Percentiles rank a stretch among this genome's conserved stretches.
Evolutionary conservation across 2,113 vertebrate species (phyloP).

Genomic region (Calonectris borealis): DNA sequence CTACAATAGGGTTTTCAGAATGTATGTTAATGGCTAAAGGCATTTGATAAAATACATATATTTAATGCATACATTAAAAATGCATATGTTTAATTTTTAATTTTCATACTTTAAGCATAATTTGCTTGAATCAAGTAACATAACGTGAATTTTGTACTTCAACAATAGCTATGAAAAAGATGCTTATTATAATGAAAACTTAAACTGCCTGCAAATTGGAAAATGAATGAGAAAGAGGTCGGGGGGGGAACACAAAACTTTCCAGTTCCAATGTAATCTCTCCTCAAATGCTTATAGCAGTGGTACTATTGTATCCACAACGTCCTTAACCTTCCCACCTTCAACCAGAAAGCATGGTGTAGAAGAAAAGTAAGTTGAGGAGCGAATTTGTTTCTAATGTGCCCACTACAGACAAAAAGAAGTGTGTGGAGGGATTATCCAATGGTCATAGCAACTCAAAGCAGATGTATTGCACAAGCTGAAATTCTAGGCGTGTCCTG

Average conservation of each 20-base stretch:
- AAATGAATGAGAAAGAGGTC: background rate
- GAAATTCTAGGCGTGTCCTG: background rate
- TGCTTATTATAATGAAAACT: background rate
- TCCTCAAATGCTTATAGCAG: background rate
- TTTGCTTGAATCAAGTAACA: background rate
- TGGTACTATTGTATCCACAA: background rate
- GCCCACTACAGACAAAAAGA: background rate
- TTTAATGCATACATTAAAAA: background rate
- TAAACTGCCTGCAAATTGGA: background rate
- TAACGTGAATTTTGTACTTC: background rate
- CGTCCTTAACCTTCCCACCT: background rate
- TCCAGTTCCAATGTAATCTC: background rate
- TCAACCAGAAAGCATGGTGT: background rate
- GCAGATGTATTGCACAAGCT: background rate
- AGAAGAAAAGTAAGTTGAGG: background rate
- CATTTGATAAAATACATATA: background rate
- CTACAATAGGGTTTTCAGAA: background rate
- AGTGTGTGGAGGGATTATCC: accelerated
- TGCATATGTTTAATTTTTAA: background rate
- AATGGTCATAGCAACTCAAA: background rate
- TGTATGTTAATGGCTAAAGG: background rate
- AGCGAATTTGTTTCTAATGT: background rate
- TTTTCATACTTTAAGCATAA: background rate
- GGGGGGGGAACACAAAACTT: background rate
- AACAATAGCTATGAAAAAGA: background rate